Evolutionary conservation across 2,113 vertebrate genomes (phyloP), one percentile per base, ranked within the genome.

Genomic region (Mixornis gularis): DNA sequence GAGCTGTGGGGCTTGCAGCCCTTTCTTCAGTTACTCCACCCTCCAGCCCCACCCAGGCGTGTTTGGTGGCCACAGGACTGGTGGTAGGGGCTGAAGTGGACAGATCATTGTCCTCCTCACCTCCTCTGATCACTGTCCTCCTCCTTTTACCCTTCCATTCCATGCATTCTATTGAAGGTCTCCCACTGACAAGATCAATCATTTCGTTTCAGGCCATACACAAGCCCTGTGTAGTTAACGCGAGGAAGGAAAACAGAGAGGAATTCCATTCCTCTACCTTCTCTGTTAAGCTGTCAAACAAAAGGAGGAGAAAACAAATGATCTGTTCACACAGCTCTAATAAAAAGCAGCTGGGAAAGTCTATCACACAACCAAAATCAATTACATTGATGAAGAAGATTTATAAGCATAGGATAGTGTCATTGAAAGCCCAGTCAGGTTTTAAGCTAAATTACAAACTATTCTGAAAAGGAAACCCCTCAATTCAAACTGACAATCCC

Each of bases 361-460:
- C 74, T 73, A 32, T 63, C 85, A 73, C 51, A 51, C 64, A 94
- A 93, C 41, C 46, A 79, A 82, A 92, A 93, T 70, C 55, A 91
- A 73, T 89, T 87, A 92, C 16, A 29, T 10, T 65, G 53, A 81
- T 79, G 38, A 94, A 94, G 26, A 58, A 46, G 49, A 87, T 80
- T 95, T 89, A 62, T 55, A 96, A 76, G 59, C 11, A 10, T 40
- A 34, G 24, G 46, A 81, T 13, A 68, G 72, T n/a, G 24, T 15
- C 46, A 62, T 5, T 76, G 59, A 95, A 89, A 85, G 40, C 58
- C 85, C 20, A 66, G 49, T 14, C 36, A 74, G 71, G 40, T 59
- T 87, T 87, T 43, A 63, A 29, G 38, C 36, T 73, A 34, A 91
- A 89, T 70, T 43, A 79, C 9, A 82, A 83, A 73, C 36, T 51